Evolutionary conservation across 2,113 vertebrate species (phyloP).

Genomic region (Gymnobelideus leadbeateri): DNA sequence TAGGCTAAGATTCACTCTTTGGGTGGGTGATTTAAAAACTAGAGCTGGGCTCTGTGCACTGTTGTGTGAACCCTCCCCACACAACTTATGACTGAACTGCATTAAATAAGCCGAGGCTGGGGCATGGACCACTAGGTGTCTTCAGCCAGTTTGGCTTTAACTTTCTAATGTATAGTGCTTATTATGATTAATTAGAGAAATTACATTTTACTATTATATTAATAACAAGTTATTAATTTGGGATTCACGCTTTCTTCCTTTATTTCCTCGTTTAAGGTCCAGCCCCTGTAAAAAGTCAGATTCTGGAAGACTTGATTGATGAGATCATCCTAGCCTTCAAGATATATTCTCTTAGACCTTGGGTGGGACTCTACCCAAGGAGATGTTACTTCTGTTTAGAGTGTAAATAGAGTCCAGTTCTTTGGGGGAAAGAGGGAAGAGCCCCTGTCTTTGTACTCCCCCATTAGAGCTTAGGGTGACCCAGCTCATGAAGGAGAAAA

Average conservation of each 20-base stretch:
- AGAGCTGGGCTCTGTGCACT: constrained; percentile 45
- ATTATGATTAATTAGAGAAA: not conserved
- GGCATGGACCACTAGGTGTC: constrained; percentile 37
- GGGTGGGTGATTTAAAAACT: constrained; percentile 27
- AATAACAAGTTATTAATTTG: not conserved
- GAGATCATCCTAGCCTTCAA: not conserved
- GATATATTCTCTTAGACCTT: not conserved
- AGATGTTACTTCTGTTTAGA: not conserved
- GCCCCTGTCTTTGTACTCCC: not conserved
- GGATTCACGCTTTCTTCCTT: not conserved
- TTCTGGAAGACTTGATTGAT: not conserved
- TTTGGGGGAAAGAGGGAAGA: not conserved
- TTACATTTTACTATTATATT: not conserved
- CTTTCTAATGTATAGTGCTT: not conserved
- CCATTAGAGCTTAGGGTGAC: not conserved
- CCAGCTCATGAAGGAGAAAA: not conserved
- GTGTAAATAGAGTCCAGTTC: not conserved
- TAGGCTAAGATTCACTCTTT: constrained; percentile 27
- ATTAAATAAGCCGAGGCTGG: constrained; percentile 35
- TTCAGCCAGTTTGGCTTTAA: constrained; percentile 56
- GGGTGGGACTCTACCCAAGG: not conserved
- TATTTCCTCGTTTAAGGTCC: not conserved
- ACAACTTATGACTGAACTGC: constrained; percentile 3
- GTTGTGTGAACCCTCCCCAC: not conserved
- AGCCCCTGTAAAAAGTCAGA: not conserved